Conservation (phyloP, 2,888 invertebrate genomes). For the Drosophila basisetae region DNA sequence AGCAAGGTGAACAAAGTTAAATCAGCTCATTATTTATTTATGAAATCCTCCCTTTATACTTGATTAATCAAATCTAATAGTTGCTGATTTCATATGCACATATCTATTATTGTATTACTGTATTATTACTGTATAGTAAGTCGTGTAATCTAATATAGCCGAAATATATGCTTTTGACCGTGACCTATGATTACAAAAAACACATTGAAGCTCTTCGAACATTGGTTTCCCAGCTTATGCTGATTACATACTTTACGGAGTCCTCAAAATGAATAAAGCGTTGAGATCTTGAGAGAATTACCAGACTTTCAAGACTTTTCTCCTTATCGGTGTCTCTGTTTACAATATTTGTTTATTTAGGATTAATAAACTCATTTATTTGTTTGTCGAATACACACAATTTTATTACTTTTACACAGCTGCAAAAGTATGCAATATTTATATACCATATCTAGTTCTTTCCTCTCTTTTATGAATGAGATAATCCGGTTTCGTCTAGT, state of each 20-base stretch:
- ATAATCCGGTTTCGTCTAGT: not conserved
- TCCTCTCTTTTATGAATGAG: not conserved
- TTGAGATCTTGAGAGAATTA: not conserved
- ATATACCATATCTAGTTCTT: not conserved
- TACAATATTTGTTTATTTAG: not conserved
- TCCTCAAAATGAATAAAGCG: not conserved
- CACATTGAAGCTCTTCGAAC: not conserved
- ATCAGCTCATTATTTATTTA: not conserved
- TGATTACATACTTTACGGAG: not conserved
- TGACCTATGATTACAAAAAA: constrained; percentile 16
- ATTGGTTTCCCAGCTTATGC: not conserved
- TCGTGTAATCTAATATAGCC: not conserved
- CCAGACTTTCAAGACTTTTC: not conserved
- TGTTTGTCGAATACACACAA: not conserved
- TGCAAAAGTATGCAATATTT: not conserved
- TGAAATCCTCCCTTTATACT: not conserved
- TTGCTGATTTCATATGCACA: not conserved
- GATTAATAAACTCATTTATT: not conserved
- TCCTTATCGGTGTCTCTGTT: not conserved
- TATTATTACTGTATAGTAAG: too few relatives aligned
- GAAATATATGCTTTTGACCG: not conserved
- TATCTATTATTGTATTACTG: too few relatives aligned
- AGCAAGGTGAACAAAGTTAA: not conserved
- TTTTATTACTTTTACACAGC: not conserved
- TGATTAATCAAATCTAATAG: not conserved